Evolutionary conservation across 2,888 invertebrate genomes (phyloP).

Genomic region (Muschampia plurimacula): DNA sequence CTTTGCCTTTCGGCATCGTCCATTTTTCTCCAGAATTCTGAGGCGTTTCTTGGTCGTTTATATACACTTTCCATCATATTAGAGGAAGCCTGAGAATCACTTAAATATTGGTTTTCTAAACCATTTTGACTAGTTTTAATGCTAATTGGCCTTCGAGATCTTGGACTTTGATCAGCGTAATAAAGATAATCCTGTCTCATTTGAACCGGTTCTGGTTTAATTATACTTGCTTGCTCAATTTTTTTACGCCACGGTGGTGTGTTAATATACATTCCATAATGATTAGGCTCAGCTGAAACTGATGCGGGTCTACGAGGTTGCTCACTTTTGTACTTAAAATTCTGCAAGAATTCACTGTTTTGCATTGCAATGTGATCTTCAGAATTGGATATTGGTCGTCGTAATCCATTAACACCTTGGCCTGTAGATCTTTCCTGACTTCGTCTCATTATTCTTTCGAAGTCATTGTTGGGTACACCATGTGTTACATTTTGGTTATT

Average conservation of each 20-base stretch:
- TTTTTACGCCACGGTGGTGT: conserved; percentile 75
- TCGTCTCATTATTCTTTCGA: conserved; percentile 79
- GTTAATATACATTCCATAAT: conserved; percentile 75
- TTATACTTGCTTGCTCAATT: conserved; percentile 59
- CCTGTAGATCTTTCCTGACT: conserved; percentile 76
- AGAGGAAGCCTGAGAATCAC: conserved; percentile 78
- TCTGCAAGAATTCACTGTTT: conserved; percentile 73
- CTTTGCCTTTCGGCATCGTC: conserved; percentile 84
- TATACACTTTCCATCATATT: conserved; percentile 64
- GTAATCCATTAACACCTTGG: conserved; percentile 77
- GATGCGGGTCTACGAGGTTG: conserved; percentile 80
- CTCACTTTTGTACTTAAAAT: conserved; percentile 64
- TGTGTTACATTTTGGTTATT: conserved; percentile 64
- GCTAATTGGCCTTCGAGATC: conserved; percentile 90
- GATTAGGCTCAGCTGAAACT: conserved; percentile 80
- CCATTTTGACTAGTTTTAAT: conserved; percentile 83
- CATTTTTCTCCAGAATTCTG: conserved; percentile 88
- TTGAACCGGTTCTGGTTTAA: conserved; percentile 75
- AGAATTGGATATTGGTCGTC: conserved; percentile 80
- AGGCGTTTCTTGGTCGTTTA: conserved; percentile 80
- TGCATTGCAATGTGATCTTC: conserved; percentile 84
- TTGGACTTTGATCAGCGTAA: conserved; percentile 89
- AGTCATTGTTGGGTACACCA: conserved; percentile 79
- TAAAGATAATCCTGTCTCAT: conserved; percentile 86
- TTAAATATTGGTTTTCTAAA: conserved; percentile 77